Base-by-base conservation (phyloP, 2,888 invertebrate species). In the Nemoura dubitans region DNA sequence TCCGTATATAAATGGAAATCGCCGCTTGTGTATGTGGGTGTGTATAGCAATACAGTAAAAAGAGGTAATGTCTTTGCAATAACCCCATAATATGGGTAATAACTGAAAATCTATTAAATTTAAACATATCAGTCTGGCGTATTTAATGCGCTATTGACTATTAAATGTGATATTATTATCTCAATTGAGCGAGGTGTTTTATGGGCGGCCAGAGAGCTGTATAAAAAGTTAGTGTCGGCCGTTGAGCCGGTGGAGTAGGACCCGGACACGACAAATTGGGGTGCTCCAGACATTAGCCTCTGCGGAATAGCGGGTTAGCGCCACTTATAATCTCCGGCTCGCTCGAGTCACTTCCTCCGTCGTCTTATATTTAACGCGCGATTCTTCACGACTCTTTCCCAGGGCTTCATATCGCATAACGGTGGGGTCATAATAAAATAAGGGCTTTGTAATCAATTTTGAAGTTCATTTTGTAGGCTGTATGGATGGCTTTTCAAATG, bases 81-180 rank as follows among this genome's bases (percentile, higher is more conserved):
- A 59, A 10, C 16, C 2, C 16, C 59, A 7, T 16, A 59, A 59
- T 21, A 59, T 21, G 59, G 36, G 14, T 59, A 7, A 59, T 59
- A 59, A 59, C 59, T 59, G 59, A 21, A 59, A 59, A 59, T 59
- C 59, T 59, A 59, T 59, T 59, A 59, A 59, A 59, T 59, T 59
- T 59, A 59, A 59, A 59, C 59, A 59, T 59, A 59, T 59, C 36
- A 36, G 36, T 10, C 59, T 59, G 59, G 59, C 59, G 21, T 7
- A 59, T 21, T 3, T 59, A 59, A 59, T 59, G 14, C 59, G 59
- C 59, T 59, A 59, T 59, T 59, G 59, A 59, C 59, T 59, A 59
- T 59, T 7, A 59, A 59, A 59, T 59, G 21, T 59, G 21, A 59
- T 59, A 59, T 59, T 59, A 59, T 59, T 59, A 59, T 59, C 59